These are phyloP conservation scores for Xenentodon cancila DNA, from an alignment of 2,797 vertebrate genomes.

Conservation along the genomic window DNA sequence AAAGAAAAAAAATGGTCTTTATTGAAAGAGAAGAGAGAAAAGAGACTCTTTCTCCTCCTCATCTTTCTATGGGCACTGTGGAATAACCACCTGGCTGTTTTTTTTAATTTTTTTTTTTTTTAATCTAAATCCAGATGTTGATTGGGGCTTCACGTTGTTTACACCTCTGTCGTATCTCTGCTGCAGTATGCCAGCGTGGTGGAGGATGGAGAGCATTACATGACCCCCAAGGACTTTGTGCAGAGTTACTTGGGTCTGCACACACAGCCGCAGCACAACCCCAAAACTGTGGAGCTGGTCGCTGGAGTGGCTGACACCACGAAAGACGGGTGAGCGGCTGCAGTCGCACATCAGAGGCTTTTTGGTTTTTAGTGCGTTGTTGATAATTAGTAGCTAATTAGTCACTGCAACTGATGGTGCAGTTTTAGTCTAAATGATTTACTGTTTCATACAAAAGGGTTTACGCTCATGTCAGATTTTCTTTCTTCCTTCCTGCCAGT, in stretches of 20 bases:
- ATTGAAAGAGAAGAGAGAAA: background rate
- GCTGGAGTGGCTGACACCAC: constrained; percentile 98
- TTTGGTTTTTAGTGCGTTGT: too few relatives aligned
- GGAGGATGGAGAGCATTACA: constrained; percentile 94
- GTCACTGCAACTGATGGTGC: too few relatives aligned
- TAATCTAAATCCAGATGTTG: constrained; percentile 7
- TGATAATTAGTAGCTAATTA: too few relatives aligned
- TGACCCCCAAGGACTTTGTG: constrained; percentile 96
- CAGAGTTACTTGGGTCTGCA: constrained; percentile 94
- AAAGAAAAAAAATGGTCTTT: constrained; percentile 27
- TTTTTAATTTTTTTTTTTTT: constrained; percentile 9
- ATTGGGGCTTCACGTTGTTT: constrained; percentile 12
- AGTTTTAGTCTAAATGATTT: too few relatives aligned
- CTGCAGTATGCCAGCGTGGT: constrained; percentile 91
- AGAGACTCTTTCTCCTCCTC: background rate
- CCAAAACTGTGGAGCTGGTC: constrained; percentile 93
- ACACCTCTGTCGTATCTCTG: constrained; percentile 32
- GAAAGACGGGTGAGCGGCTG: constrained; percentile 93
- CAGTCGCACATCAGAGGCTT: background rate
- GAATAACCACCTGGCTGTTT: constrained; percentile 6
- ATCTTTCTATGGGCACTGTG: constrained; percentile 20
- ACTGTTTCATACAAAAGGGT: too few relatives aligned
- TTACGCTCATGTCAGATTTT: too few relatives aligned
- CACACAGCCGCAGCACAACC: constrained; percentile 88
- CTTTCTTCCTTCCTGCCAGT: too few relatives aligned